Evolutionary conservation across 1,140 invertebrate species (phyloP).

Genomic region (Trichomalopsis sarcophagae): DNA sequence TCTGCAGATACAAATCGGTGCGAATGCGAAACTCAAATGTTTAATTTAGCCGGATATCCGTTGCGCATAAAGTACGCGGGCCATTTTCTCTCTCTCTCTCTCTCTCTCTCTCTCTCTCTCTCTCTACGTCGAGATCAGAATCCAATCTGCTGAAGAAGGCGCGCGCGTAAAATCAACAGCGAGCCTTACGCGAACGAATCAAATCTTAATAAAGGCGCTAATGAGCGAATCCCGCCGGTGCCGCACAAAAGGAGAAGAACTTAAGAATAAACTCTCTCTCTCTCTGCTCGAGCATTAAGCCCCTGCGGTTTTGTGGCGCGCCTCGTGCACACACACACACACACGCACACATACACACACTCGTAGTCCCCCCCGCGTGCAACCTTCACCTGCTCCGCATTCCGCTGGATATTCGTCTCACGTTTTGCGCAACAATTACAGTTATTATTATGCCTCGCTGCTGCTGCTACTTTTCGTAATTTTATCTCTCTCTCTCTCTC

Average conservation of each 20-base stretch:
- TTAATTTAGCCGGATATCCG: constrained; percentile 51
- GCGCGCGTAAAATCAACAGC: not conserved
- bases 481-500: constrained; percentile 53
- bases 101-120: too few relatives aligned
- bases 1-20: constrained; percentile 11
- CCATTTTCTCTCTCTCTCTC: too few relatives aligned
- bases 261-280: constrained; percentile 52
- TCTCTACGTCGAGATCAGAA: not conserved
- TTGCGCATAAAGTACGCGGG: not conserved
- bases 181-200: constrained; percentile 65
- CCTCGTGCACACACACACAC: constrained; percentile 11
- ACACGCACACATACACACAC: not conserved
- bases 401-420: constrained; percentile 66
- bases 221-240: constrained; percentile 67
- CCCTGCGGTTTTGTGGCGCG: constrained; percentile 64
- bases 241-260: constrained; percentile 48
- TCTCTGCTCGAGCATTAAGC: constrained; percentile 58
- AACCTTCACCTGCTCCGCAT: constrained; percentile 54
- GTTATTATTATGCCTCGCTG: constrained; percentile 63
- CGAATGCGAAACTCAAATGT: constrained; percentile 38
- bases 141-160: not conserved
- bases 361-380: not conserved
- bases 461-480: constrained; percentile 56
- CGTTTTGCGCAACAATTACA: constrained; percentile 67
- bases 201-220: constrained; percentile 72